phyloP scores from a whole-genome alignment of 2,797 vertebrate species.

The Chanos chanos region DNA sequence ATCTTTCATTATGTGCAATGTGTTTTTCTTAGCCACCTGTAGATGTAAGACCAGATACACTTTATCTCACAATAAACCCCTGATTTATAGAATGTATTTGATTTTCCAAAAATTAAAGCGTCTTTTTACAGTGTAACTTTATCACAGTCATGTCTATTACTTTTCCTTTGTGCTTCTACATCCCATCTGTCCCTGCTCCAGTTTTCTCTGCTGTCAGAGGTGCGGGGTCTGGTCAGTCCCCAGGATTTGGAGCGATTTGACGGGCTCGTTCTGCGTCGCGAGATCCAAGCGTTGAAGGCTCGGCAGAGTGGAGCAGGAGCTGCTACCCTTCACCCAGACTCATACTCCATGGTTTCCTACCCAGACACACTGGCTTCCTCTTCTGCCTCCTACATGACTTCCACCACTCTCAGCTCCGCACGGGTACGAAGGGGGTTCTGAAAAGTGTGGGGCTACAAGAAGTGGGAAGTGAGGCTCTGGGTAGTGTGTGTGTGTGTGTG shows the following conservation, averaged over 20 bases:
- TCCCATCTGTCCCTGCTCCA: constrained; percentile 51
- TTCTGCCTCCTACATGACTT: constrained; percentile 88
- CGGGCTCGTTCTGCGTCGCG: constrained; percentile 85
- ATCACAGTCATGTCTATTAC: no score
- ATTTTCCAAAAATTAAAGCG: constrained; percentile 34
- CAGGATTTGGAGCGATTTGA: constrained; percentile 93
- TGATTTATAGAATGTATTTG: constrained; percentile 47
- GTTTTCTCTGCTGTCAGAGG: constrained; percentile 93
- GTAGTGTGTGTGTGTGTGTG: background rate
- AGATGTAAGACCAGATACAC: constrained; percentile 31
- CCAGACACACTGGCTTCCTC: constrained; percentile 88
- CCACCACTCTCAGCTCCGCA: constrained; percentile 92
- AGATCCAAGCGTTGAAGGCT: constrained; percentile 93
- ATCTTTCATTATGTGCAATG: background rate
- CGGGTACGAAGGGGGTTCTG: constrained; percentile 80
- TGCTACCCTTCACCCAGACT: constrained; percentile 63
- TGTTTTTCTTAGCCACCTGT: constrained; percentile 41
- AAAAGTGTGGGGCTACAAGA: no score
- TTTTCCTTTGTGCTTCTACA: constrained; percentile 5
- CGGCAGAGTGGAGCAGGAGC: constrained; percentile 71
- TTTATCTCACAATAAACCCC: constrained; percentile 32
- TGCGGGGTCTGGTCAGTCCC: constrained; percentile 81
- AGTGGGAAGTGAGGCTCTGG: no score
- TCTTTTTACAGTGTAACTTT: background rate
- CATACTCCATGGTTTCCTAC: constrained; percentile 84